Percentiles rank a stretch among this genome's conserved stretches.
Conservation (phyloP, 92 coral and sea anemone genomes). For the Meandrina meandrites region DNA sequence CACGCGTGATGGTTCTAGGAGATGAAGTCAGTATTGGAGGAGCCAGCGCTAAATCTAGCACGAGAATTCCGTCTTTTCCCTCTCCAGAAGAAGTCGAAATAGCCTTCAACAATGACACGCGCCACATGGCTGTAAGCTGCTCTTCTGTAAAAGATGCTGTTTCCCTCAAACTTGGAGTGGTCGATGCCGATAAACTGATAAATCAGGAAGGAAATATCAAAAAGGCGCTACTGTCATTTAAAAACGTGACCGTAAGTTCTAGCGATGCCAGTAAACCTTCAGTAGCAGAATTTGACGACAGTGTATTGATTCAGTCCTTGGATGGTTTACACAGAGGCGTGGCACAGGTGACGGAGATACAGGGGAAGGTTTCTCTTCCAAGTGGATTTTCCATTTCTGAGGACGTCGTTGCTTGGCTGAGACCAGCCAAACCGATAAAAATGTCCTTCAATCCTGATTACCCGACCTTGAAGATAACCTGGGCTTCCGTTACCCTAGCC, state of each 20-base stretch:
- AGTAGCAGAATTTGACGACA: neutral
- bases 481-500: conserved; percentile 11
- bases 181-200: conserved; percentile 1
- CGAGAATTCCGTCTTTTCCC: conserved; percentile 4
- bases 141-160: neutral
- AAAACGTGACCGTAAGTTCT: neutral
- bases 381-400: conserved; percentile 21
- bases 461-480: conserved; percentile 11
- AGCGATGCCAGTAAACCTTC: neutral
- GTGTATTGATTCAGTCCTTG: neutral
- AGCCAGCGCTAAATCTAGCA: conserved; percentile 11
- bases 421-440: conserved; percentile 1
- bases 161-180: conserved; percentile 7
- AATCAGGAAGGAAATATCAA: neutral
- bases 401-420: conserved; percentile 7
- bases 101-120: conserved; percentile 2
- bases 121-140: conserved; percentile 11
- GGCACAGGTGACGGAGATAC: neutral
- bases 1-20: conserved; percentile 15
- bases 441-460: conserved; percentile 1
- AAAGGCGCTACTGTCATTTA: neutral
- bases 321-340: conserved; percentile 21
- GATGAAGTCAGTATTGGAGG: conserved; percentile 8
- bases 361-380: neutral
- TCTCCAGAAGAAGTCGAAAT: conserved; percentile 19